Evolutionary conservation across 2,888 invertebrate species (phyloP).

Genomic region (Lysandra coridon): DNA sequence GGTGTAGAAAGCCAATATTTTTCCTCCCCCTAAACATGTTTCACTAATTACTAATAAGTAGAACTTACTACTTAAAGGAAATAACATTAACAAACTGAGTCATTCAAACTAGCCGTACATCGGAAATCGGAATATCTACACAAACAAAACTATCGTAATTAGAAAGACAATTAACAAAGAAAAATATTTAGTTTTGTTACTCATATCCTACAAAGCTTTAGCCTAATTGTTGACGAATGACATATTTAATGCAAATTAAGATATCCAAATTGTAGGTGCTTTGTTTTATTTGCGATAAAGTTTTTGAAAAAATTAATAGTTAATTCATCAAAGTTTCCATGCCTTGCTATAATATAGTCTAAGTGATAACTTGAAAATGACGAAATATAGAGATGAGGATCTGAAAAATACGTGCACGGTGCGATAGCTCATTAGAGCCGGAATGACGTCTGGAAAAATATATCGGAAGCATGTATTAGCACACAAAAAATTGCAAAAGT

Average conservation of each 20-base stretch:
- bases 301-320: neutral
- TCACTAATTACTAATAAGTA: conserved; percentile 13
- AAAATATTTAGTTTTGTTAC: neutral
- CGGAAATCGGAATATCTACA: neutral
- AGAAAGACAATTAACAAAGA: conserved; percentile 17
- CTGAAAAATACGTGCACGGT: too few species aligned
- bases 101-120: neutral
- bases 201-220: conserved; percentile 16
- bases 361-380: too few species aligned
- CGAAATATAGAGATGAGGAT: too few species aligned
- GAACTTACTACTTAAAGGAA: conserved; percentile 10
- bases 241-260: neutral
- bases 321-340: too few species aligned
- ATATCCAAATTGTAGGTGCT: neutral
- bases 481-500: too few species aligned
- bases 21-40: conserved; percentile 24
- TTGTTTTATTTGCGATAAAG: neutral
- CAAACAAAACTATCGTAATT: conserved; percentile 25
- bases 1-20: neutral
- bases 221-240: neutral
- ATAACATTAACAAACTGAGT: neutral
- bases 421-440: too few species aligned
- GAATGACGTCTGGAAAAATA: too few species aligned
- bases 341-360: too few species aligned
- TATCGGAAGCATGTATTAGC: too few species aligned